phyloP scores from a whole-genome alignment of 2,797 vertebrate genomes.

The Sphaeramia orbicularis region DNA sequence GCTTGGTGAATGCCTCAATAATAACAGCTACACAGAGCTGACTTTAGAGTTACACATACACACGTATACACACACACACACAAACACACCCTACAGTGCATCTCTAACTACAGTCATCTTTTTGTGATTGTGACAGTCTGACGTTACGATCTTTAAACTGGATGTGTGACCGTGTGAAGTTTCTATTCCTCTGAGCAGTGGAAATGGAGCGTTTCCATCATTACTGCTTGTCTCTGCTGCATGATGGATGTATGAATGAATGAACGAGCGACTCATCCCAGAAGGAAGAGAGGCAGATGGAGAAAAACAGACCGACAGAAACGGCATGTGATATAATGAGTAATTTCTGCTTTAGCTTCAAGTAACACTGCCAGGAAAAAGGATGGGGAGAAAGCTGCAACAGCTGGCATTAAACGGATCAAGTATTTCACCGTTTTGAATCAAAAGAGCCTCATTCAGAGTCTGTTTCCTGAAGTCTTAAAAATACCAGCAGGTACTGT shows the following conservation, averaged over 20 bases:
- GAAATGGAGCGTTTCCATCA: conserved; percentile 50
- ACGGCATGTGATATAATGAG: conserved; percentile 15
- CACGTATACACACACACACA: conserved; percentile 29
- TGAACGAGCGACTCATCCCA: conserved; percentile 16
- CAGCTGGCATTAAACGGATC: conserved; percentile 35
- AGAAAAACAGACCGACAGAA: background rate
- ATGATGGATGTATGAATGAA: conserved; percentile 39
- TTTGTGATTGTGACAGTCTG: conserved; percentile 30
- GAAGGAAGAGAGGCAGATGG: background rate
- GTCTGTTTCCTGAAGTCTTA: conserved; percentile 13
- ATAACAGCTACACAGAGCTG: conserved; percentile 14
- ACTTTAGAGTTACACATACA: conserved; percentile 27
- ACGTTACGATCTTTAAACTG: conserved; percentile 24
- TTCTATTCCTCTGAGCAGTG: conserved; percentile 25
- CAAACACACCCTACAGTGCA: background rate
- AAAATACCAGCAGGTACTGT: background rate
- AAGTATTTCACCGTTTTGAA: conserved; percentile 22
- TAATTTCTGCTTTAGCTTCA: conserved; percentile 33
- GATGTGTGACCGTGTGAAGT: conserved; percentile 25
- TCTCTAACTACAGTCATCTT: conserved; percentile 15
- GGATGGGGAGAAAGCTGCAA: background rate
- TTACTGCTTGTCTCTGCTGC: conserved; percentile 31
- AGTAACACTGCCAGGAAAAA: background rate
- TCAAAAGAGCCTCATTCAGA: conserved; percentile 26
- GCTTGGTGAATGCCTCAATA: conserved; percentile 24